Evolutionary conservation across 1,140 invertebrate genomes (phyloP).

Genomic region (Bombus terrestris): DNA sequence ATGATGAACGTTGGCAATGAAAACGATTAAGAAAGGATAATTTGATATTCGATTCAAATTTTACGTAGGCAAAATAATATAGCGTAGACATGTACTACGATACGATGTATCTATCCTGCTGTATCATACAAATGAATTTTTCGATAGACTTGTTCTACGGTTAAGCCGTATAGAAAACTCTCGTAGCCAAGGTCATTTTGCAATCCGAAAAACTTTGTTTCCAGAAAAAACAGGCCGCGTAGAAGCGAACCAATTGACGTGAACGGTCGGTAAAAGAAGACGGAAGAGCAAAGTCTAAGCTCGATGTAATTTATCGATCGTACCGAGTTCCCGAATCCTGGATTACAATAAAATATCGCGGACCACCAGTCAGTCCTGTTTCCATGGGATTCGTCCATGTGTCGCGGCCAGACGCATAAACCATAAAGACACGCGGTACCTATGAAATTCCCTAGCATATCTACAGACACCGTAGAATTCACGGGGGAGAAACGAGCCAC

Average conservation of each 20-base stretch:
- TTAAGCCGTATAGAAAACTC: background rate
- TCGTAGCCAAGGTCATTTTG: background rate
- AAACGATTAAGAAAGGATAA: background rate
- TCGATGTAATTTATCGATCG: conserved; percentile 44
- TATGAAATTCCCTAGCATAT: conserved; percentile 57
- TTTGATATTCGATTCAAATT: background rate
- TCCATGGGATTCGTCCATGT: conserved; percentile 56
- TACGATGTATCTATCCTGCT: too few species aligned
- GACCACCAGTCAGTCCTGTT: conserved; percentile 58
- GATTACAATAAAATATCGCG: conserved; percentile 55
- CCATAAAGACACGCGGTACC: conserved; percentile 67
- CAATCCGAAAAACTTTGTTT: too few species aligned
- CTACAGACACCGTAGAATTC: conserved; percentile 30
- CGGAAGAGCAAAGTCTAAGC: background rate
- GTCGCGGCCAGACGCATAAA: conserved; percentile 67
- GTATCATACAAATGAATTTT: too few species aligned
- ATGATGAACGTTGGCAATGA: background rate
- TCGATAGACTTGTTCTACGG: too few species aligned
- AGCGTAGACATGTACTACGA: too few species aligned
- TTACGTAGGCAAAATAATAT: too few species aligned
- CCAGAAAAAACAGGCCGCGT: background rate
- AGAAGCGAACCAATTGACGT: background rate
- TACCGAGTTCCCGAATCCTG: conserved; percentile 33
- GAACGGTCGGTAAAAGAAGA: background rate
- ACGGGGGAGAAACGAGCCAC: conserved; percentile 36